Evolutionary conservation across 64 coral and sea anemone genomes (phyloP), one percentile per base, ranked within the genome.

Genomic region (Cladopsammia gracilis): DNA sequence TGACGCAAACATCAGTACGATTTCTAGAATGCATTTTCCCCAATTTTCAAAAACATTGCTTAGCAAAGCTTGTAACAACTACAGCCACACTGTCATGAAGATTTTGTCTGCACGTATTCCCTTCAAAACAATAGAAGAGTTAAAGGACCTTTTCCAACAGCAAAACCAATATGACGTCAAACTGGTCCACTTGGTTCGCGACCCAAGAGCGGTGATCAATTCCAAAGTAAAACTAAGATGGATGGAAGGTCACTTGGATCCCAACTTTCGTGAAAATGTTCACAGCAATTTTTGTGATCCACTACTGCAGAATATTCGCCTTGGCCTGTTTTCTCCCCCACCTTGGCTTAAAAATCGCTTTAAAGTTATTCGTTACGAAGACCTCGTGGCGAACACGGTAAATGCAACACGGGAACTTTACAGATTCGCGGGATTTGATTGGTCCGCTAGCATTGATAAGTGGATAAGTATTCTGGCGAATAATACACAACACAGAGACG

Each of bases 291-390:
- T 75, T 48, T 75, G 43, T 75, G 72, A 75, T 75, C 46, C 72
- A 14, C 6, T 75, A 49, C 16, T 48, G 16, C 45, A 75, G 15
- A 75, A 75, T 49, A 7, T 71, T 45, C 24, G 26, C 25, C 6
- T 71, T 9, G 69, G 69, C 26, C 26, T 71, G 69, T 42, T 71
- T 42, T 42, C 22, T 71, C 26, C 25, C 69, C 69, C 69, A 13
- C 26, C 69, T 3, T 71, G 69, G 69, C 69, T 71, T 42, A 71
- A 44, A 44, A 44, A 71, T 71, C 69, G 69, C 69, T 45, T 71
- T 71, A 25, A 43, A 71, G 69, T 71, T 13, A 7, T 71, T 14
- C 69, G 69, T 14, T 71, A 71, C 26, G 69, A 71, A 42, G 69
- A 71, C 14, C 26, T 71, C 26, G 25, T 42, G 24, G 69, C 26